These are phyloP conservation scores for Orgyia antiqua DNA, from an alignment of 2,888 invertebrate species.

Conservation along the genomic window DNA sequence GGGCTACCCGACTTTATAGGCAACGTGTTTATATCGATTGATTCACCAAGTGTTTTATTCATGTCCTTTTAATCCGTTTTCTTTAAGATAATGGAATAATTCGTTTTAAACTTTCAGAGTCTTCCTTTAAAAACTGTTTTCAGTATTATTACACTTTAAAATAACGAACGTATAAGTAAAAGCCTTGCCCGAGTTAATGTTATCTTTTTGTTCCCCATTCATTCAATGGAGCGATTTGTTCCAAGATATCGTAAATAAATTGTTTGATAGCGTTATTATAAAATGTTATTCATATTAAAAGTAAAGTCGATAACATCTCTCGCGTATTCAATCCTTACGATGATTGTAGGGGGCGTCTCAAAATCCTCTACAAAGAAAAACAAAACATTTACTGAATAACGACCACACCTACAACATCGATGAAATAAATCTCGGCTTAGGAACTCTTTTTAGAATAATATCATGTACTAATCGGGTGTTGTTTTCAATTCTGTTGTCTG, in stretches of 20 bases:
- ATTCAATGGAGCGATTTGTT: slow-evolving; percentile 49
- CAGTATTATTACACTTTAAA: slow-evolving; percentile 33
- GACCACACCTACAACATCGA: slow-evolving; percentile 23
- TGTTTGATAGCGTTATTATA: slow-evolving; percentile 44
- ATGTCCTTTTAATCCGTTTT: slow-evolving; percentile 30
- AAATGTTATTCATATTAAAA: slow-evolving; percentile 49
- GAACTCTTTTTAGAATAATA: slow-evolving; percentile 5
- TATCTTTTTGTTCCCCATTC: slow-evolving; percentile 51
- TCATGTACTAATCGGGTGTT: neutral
- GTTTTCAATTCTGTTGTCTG: neutral
- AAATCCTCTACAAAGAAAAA: slow-evolving; percentile 42
- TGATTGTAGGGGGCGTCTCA: slow-evolving; percentile 49
- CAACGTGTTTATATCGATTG: slow-evolving; percentile 41
- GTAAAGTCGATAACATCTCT: slow-evolving; percentile 53
- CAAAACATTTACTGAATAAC: slow-evolving; percentile 31
- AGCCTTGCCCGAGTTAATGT: slow-evolving; percentile 31
- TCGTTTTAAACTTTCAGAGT: slow-evolving; percentile 24
- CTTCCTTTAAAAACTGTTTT: slow-evolving; percentile 26
- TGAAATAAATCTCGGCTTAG: slow-evolving; percentile 18
- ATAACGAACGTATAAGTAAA: slow-evolving; percentile 45
- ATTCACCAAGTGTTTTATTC: slow-evolving; percentile 38
- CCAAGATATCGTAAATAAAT: slow-evolving; percentile 44
- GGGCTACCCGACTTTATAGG: slow-evolving; percentile 29
- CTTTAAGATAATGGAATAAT: slow-evolving; percentile 31
- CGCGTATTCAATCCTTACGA: slow-evolving; percentile 35